Percentiles rank a stretch among this genome's conserved stretches.
Conservation (phyloP, 2,797 vertebrate genomes). For the Coluber constrictor region DNA sequence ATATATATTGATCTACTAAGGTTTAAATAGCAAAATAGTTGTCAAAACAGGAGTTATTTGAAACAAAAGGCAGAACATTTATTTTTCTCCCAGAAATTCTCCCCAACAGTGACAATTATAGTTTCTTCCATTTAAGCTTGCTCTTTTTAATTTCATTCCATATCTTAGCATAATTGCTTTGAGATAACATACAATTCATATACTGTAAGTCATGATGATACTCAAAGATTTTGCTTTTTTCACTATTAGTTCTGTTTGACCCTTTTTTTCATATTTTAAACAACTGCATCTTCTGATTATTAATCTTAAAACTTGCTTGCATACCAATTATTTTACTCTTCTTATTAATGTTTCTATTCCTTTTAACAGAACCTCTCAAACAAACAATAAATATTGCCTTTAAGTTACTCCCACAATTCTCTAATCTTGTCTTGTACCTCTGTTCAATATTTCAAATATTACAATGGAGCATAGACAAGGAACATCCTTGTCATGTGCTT, state of each 20-base stretch:
- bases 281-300: background rate
- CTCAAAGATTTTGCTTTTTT: background rate
- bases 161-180: background rate
- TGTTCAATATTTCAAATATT: background rate
- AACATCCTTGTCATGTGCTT: background rate
- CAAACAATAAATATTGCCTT: background rate
- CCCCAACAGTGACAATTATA: background rate
- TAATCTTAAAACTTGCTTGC: background rate
- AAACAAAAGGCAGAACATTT: background rate
- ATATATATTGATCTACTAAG: conserved; percentile 52
- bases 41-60: background rate
- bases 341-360: background rate
- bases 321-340: background rate
- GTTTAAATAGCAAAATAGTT: background rate
- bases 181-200: background rate
- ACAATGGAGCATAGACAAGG: background rate
- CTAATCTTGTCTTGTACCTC: background rate
- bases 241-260: background rate
- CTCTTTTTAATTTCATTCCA: background rate
- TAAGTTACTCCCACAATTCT: background rate
- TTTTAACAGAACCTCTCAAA: background rate
- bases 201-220: background rate
- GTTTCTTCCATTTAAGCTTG: background rate
- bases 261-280: background rate
- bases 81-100: background rate